Conservation (phyloP, 2,113 vertebrate species). For the Leucopsar rothschildi region DNA sequence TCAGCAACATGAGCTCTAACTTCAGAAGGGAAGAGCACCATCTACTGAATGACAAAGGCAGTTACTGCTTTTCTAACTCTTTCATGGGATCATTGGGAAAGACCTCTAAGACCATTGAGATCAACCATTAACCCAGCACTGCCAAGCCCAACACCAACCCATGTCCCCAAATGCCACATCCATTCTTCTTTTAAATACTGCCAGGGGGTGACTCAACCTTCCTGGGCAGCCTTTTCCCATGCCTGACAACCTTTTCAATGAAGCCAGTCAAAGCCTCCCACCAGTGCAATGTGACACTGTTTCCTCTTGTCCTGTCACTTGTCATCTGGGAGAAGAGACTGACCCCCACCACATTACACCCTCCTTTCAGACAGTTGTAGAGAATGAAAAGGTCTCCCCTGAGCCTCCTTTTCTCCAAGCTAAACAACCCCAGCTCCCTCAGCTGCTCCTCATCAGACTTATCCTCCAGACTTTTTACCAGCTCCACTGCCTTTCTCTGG, state of each 20-base stretch:
- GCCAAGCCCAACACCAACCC: not conserved
- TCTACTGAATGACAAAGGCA: not conserved
- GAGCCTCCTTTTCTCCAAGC: not conserved
- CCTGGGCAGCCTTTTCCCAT: not conserved
- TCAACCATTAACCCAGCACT: not conserved
- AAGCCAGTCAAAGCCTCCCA: not conserved
- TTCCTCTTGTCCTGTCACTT: not conserved
- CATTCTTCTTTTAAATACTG: not conserved
- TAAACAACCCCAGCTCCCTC: not conserved
- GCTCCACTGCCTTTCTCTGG: not conserved
- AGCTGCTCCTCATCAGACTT: not conserved
- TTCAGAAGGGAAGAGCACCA: constrained; percentile 1
- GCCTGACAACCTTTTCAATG: not conserved
- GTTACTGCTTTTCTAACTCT: not conserved
- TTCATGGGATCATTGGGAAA: not conserved
- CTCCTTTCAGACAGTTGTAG: not conserved
- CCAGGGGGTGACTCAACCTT: not conserved
- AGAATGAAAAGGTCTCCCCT: too few species aligned
- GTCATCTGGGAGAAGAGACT: not conserved
- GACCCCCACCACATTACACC: accelerated
- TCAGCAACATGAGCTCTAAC: accelerated
- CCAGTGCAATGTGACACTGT: not conserved
- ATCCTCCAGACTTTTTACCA: not conserved
- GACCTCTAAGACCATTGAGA: not conserved
- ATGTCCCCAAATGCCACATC: too few species aligned